phyloP scores from a whole-genome alignment of 2,797 vertebrate species.

The Lepus townsendii region DNA sequence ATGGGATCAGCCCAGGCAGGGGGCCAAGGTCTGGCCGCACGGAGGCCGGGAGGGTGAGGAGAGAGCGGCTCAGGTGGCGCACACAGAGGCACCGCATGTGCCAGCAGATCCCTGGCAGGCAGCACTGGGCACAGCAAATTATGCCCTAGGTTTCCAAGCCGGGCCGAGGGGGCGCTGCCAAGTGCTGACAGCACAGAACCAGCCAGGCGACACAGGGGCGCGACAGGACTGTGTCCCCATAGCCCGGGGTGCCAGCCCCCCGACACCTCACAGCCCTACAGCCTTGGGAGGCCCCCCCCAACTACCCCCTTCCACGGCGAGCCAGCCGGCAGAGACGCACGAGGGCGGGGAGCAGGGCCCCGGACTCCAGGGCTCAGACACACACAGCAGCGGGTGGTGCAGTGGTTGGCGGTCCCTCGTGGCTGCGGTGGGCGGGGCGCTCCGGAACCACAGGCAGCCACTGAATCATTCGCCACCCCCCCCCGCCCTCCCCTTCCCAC shows the following conservation, averaged over 20 bases:
- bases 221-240: constrained; percentile 63
- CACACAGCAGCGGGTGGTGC: background rate
- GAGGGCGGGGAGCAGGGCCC: background rate
- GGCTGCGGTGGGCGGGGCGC: background rate
- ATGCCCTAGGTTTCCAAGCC: constrained; percentile 83
- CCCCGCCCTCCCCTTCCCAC: background rate
- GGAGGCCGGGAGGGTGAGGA: background rate
- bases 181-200: constrained; percentile 86
- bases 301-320: background rate
- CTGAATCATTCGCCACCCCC: background rate
- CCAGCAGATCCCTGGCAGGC: constrained; percentile 61
- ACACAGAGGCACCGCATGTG: background rate
- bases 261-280: background rate
- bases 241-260: background rate
- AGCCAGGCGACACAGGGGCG: background rate
- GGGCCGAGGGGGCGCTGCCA: constrained; percentile 80
- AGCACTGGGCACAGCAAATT: constrained; percentile 82
- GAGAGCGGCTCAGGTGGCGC: background rate
- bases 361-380: background rate
- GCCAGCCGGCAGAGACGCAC: too few relatives aligned
- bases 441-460: background rate
- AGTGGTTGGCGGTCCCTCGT: background rate
- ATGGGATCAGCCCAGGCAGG: rapidly evolving
- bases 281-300: background rate
- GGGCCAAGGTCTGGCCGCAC: background rate